Base-by-base conservation (phyloP, 2,797 vertebrate species). In the Pantherophis vulpinus region DNA sequence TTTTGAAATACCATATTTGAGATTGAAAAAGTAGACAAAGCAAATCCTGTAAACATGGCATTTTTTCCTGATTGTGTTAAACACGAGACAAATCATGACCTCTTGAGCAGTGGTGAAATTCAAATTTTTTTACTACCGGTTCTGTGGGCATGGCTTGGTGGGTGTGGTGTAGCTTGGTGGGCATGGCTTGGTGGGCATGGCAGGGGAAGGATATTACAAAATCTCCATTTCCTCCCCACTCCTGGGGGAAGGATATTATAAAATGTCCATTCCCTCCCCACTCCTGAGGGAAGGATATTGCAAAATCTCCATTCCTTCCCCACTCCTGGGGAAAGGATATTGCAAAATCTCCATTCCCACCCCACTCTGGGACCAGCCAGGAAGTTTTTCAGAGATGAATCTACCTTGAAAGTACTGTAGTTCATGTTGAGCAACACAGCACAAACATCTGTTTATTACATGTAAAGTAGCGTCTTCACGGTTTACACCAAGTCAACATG, bases 401-500 rank as follows among this genome's bases (percentile, higher is more conserved):
- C n/a, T 18, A 74, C n/a, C n/a, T 32, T 32, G n/a, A 37, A 74
- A 74, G 6, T 74, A 32, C n/a, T 74, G n/a, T 37, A 37, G 66
- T 16, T 74, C n/a, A 74, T 18, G 32, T 37, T 74, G n/a, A 74
- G 8, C n/a, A 74, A 5, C 66, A 70, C 4, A 70, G 66, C 13
- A 32, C 66, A 70, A 70, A 32, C n/a, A 70, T 32, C 2, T 70
- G 29, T 70, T 70, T 12, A 70, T 5, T 70, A 70, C 66, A 70
- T 70, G 63, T 32, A 70, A 14, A 70, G n/a, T 32, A 70, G n/a
- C n/a, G 3, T 32, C 66, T 14, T 32, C 66, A 32, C 18, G 6
- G 66, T 32, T 13, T 3, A n/a, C 5, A 0, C n/a, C 6, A 0
- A 1, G n/a, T n/a, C 66, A 74, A 8, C 66, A 37, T 74, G n/a